Evolutionary conservation across 2,797 vertebrate genomes (phyloP).

Genomic region (Enteromius unitaeniatus): DNA sequence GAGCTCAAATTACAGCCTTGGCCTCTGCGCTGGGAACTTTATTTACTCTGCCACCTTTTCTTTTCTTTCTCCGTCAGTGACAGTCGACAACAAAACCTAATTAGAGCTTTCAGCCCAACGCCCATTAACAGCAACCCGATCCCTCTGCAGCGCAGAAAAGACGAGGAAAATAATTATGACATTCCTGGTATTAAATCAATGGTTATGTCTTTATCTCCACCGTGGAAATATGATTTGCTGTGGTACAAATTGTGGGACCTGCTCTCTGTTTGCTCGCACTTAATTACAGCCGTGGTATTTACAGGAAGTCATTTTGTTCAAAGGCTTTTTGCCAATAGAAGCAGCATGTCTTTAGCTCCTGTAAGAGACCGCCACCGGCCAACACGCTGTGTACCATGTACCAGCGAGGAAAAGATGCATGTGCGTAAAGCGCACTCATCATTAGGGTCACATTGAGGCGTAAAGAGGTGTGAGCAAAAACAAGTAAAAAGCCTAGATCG

Average conservation of each 20-base stretch:
- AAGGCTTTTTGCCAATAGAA: constrained; percentile 87
- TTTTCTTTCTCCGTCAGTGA: constrained; percentile 82
- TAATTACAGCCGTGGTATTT: constrained; percentile 91
- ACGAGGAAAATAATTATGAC: constrained; percentile 87
- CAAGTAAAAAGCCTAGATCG: constrained; percentile 61
- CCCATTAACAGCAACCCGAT: constrained; percentile 88
- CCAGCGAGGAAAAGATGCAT: constrained; percentile 65
- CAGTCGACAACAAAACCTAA: constrained; percentile 89
- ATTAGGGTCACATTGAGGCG: constrained; percentile 51
- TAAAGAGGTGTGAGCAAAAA: constrained; percentile 66
- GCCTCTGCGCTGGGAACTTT: constrained; percentile 84
- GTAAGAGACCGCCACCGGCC: constrained; percentile 83
- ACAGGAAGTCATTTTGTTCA: constrained; percentile 96
- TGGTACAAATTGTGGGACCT: constrained; percentile 92
- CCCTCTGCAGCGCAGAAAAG: constrained; percentile 77
- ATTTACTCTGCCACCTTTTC: constrained; percentile 89
- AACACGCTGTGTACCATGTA: constrained; percentile 75
- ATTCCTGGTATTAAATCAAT: constrained; percentile 93
- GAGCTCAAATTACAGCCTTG: constrained; percentile 90
- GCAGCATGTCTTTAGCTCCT: constrained; percentile 79
- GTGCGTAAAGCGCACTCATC: constrained; percentile 62
- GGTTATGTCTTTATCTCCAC: constrained; percentile 87
- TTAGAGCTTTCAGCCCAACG: constrained; percentile 89
- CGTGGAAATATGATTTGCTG: constrained; percentile 95
- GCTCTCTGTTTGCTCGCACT: constrained; percentile 92